phyloP scores from a whole-genome alignment of 1,140 invertebrate genomes.

The Drosophila ogumai region DNA sequence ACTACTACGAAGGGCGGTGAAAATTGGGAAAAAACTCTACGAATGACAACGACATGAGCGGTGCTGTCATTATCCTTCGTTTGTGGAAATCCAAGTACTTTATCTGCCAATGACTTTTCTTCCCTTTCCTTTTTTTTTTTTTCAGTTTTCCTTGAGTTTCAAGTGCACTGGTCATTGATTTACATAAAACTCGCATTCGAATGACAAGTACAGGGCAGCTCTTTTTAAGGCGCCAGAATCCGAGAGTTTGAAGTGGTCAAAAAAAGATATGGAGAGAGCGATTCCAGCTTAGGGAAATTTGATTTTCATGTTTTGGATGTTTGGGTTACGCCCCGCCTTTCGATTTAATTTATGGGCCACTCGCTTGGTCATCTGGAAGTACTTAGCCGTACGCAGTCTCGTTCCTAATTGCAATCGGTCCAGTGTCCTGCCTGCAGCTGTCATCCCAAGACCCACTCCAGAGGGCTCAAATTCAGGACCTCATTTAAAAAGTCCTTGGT shows the following conservation, averaged over 20 bases:
- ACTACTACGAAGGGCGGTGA: slow-evolving; percentile 46
- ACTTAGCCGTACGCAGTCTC: slow-evolving; percentile 5
- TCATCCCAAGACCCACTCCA: slow-evolving; percentile 19
- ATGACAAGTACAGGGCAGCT: slow-evolving; percentile 6
- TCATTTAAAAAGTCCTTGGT: background rate
- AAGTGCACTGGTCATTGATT: slow-evolving; percentile 57
- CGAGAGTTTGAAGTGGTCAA: slow-evolving; percentile 36
- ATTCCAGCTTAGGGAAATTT: slow-evolving; percentile 57
- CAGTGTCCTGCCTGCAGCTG: slow-evolving; percentile 24
- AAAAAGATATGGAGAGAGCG: background rate
- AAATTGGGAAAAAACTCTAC: slow-evolving; percentile 11
- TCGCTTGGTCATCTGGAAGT: slow-evolving; percentile 38
- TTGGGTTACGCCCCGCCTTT: slow-evolving; percentile 52
- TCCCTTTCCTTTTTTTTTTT: background rate
- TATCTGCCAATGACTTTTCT: slow-evolving; percentile 6
- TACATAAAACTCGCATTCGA: slow-evolving; percentile 71
- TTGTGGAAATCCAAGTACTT: slow-evolving; percentile 24
- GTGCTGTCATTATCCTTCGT: slow-evolving; percentile 64
- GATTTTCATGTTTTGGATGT: slow-evolving; percentile 82
- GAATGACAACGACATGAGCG: slow-evolving; percentile 21
- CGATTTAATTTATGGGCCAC: slow-evolving; percentile 43
- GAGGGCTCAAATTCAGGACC: background rate
- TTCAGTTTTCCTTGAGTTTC: slow-evolving; percentile 6
- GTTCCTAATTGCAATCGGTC: slow-evolving; percentile 35
- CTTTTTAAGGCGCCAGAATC: slow-evolving; percentile 16